Conservation (phyloP, 2,797 vertebrate species). For the Poliocrania exsul region DNA sequence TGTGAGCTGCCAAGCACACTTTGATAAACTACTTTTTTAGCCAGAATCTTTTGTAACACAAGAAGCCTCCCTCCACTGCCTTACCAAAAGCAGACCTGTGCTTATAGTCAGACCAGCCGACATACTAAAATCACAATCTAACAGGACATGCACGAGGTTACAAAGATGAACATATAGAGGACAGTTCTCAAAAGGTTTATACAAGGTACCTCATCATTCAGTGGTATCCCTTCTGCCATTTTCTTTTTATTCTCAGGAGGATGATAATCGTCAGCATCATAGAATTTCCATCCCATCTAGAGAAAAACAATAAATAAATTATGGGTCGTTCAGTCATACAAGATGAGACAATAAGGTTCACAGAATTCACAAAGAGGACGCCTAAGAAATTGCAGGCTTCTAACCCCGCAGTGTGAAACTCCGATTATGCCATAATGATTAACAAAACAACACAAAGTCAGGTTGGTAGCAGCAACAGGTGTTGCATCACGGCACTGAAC, state of each 20-base stretch:
- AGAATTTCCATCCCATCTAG: slow-evolving; percentile 88
- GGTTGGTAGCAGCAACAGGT: too few relatives aligned
- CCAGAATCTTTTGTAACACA: neutral
- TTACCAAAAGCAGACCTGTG: neutral
- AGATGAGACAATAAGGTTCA: neutral
- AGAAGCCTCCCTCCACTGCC: neutral
- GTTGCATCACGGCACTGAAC: neutral
- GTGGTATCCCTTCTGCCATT: slow-evolving; percentile 85
- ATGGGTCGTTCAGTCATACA: neutral
- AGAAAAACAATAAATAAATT: neutral
- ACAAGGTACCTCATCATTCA: slow-evolving; percentile 86
- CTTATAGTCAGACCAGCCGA: neutral
- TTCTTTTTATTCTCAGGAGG: slow-evolving; percentile 84
- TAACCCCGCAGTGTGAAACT: neutral
- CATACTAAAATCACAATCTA: neutral
- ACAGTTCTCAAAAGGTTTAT: neutral
- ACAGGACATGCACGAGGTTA: neutral
- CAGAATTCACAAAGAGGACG: neutral
- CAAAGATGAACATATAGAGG: fast-evolving
- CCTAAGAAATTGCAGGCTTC: neutral
- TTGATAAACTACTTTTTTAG: neutral
- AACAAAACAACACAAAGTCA: neutral
- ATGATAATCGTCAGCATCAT: slow-evolving; percentile 90
- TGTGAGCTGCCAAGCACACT: neutral
- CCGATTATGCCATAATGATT: fast-evolving